Evolutionary conservation across 2,113 vertebrate genomes (phyloP).

Genomic region (Saguinus midas): DNA sequence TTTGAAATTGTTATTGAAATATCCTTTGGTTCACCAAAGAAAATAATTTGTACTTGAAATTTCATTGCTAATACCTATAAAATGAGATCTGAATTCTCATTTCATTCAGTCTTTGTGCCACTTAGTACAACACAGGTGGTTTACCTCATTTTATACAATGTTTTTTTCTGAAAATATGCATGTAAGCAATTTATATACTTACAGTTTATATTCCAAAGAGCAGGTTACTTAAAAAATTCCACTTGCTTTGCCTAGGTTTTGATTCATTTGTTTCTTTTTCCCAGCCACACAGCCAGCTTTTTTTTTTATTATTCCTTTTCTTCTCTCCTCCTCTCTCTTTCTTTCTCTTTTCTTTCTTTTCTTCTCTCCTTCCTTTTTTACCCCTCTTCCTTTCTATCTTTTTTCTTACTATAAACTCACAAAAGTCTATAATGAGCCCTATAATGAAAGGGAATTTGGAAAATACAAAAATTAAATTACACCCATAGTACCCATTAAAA

Average conservation of each 20-base stretch:
- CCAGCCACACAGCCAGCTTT: neutral
- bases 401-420: neutral
- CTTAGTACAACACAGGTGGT: neutral
- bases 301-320: no score
- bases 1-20: neutral
- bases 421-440: neutral
- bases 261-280: neutral
- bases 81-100: neutral
- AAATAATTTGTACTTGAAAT: neutral
- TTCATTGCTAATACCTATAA: neutral
- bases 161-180: neutral
- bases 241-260: neutral
- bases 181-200: neutral
- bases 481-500: neutral
- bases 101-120: neutral
- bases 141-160: neutral
- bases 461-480: conserved; percentile 11
- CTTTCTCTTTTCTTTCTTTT: neutral
- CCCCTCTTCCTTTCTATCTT: neutral
- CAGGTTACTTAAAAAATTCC: neutral
- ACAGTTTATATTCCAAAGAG: neutral
- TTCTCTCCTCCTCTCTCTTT: no score
- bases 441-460: conserved; percentile 28
- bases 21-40: neutral
- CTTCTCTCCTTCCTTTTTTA: neutral